Base-by-base conservation (phyloP, 2,888 invertebrate species). In the Strigamia maritima region DNA sequence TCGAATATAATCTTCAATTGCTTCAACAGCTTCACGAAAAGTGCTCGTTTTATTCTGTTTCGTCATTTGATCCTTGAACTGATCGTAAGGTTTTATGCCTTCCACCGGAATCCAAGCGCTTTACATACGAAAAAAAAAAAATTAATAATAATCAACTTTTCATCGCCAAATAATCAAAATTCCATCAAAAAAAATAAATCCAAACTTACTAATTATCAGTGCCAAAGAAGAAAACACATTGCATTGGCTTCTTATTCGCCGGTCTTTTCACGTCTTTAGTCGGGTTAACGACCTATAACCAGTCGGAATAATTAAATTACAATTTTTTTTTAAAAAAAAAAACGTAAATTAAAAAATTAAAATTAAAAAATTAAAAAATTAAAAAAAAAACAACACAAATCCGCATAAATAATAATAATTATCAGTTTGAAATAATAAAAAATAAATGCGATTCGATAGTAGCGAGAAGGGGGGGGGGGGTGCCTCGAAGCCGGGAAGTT, bases 171-270 rank as follows among this genome's bases (percentile, higher is more conserved):
- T 26, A 26, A 12, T 26, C 7, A 65, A 65, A 65, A n/a, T n/a
- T n/a, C 8, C 4, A 65, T 14, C 7, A 65, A 65, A 26, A 16
- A 8, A 70, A 65, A 28, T 26, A 28, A 60, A 60, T 2, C 24
- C 26, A 65, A 81, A 92, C 96, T 94, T 89, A 96, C 96, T 94
- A 95, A 86, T 97, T 95, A 84, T 94, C 93, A n/a, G 94, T 91
- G 79, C 97, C 97, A 87, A 95, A 97, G 89, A 97, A 97, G 87
- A 92, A 96, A 82, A 97, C 93, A 88, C 95, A 96, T 84, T 93
- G 92, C 76, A 90, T 90, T 79, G 89, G 89, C 82, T 93, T 92
- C 85, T 93, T 94, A 80, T 85, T 85, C 24, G 91, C 89, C 24
- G 92, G 92, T 85, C 90, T 92, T 85, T 93, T 91, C 83, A 91